These are phyloP conservation scores for Laodelphax striatellus DNA, from an alignment of 1,140 invertebrate genomes.

Conservation along the genomic window DNA sequence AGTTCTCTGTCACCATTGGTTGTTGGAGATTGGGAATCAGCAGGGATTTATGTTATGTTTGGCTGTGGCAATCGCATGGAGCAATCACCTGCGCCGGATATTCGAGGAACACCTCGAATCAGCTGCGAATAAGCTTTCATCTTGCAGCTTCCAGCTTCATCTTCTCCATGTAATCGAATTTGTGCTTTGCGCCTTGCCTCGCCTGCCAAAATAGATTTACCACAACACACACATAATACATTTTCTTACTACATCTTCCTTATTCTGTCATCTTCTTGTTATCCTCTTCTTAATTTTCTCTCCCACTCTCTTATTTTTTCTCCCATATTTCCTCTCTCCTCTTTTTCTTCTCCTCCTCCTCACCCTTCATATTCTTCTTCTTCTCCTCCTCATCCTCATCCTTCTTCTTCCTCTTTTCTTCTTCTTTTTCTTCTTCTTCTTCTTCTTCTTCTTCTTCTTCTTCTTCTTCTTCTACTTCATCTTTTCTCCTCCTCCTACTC, in stretches of 20 bases:
- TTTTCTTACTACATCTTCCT: neutral
- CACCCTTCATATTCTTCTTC: too few species aligned
- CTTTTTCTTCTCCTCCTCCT: constrained; percentile 6
- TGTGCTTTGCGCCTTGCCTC: neutral
- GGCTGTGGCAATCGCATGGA: too few species aligned
- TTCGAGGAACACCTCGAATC: neutral
- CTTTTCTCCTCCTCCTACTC: neutral
- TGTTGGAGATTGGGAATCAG: too few species aligned
- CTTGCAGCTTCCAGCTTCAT: neutral
- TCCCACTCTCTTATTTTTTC: constrained; percentile 7
- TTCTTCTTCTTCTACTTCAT: neutral
- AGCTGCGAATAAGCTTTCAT: neutral
- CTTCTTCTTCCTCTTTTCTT: constrained; percentile 2
- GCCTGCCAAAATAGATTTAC: neutral
- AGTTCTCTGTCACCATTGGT: too few species aligned
- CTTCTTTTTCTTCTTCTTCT: constrained; percentile 1
- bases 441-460: neutral
- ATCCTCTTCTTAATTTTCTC: too few species aligned
- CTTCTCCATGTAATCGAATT: neutral
- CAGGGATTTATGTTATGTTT: too few species aligned
- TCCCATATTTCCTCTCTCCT: constrained; percentile 3
- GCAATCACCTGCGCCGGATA: too few species aligned
- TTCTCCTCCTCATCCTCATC: neutral
- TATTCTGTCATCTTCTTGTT: neutral
- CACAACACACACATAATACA: too few species aligned